Percentiles rank a stretch among this genome's conserved stretches.
phyloP scores from a whole-genome alignment of 1,140 invertebrate genomes.

The Holotrichia oblita region DNA sequence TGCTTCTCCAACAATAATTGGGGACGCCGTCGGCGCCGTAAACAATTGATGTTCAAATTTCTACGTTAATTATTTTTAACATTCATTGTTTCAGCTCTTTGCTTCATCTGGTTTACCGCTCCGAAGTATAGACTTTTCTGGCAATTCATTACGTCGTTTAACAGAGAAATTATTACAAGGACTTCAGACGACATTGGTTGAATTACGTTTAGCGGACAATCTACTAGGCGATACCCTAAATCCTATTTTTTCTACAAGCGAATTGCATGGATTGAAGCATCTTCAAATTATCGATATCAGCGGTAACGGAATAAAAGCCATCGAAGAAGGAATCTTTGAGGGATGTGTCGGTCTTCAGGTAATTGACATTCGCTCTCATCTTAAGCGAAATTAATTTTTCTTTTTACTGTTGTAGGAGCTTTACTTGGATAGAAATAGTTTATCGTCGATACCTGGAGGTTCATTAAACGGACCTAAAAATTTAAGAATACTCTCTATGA shows the following conservation, averaged over 20 bases:
- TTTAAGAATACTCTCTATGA: slow-evolving; percentile 76
- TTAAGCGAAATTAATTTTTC: not conserved
- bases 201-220: slow-evolving; percentile 80
- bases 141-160: slow-evolving; percentile 81
- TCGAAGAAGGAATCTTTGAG: slow-evolving; percentile 87
- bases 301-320: slow-evolving; percentile 78
- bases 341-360: slow-evolving; percentile 80
- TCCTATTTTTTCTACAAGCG: slow-evolving; percentile 87
- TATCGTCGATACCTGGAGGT: slow-evolving; percentile 75
- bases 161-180: slow-evolving; percentile 79
- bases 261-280: slow-evolving; percentile 78
- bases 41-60: not conserved
- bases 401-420: slow-evolving; percentile 71
- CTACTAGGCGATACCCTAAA: slow-evolving; percentile 87
- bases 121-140: slow-evolving; percentile 80
- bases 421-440: slow-evolving; percentile 80
- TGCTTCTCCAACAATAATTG: too few relatives aligned
- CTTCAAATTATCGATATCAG: slow-evolving; percentile 80
- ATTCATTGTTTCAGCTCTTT: slow-evolving; percentile 63
- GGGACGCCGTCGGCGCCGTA: not conserved
- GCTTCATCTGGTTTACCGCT: slow-evolving; percentile 72
- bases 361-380: slow-evolving; percentile 42
- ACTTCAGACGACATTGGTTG: slow-evolving; percentile 72
- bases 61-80: slow-evolving; percentile 21
- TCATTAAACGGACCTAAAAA: slow-evolving; percentile 81